Base-by-base conservation (phyloP, 2,888 invertebrate genomes). In the Atrina japonica region DNA sequence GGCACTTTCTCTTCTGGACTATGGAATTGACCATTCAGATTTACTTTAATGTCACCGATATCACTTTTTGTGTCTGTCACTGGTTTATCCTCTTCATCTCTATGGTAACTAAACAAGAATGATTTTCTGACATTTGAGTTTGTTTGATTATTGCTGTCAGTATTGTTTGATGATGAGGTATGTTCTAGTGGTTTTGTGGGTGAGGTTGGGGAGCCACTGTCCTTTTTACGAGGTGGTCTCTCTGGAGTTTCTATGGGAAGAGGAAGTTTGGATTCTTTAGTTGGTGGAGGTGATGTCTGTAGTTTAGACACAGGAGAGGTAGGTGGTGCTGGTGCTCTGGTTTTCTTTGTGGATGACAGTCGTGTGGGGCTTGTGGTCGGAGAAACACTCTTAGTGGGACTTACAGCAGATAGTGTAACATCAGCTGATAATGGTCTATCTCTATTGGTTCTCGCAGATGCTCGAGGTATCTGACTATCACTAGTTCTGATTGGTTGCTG, bases 251-350 rank as follows among this genome's bases (percentile, higher is more conserved):
- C 61, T 11, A 9, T 30, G 23, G 27, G 52, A 11, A 41, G 23
- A 18, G 66, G 49, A 23, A 60, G 52, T 53, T 56, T 59, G 30
- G 61, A 50, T 29, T 60, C 67, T 27, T 56, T 66, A 9, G 41
- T 41, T 6, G 40, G 52, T 11, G 43, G 69, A 65, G 18, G 43
- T 18, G 3, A 27, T 21, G 47, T 41, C 47, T 70, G 66, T 47
- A 65, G 14, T 25, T 66, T 40, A 3, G 49, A 16, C 18, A 35
- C 35, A 35, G 73, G 60, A 21, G 64, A 68, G 47, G 60, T 52
- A 7, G 85, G 85, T 16, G 83, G 82, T 25, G 78, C 77, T 25
- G 85, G 83, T 21, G 82, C 80, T 70, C 82, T 74, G 14, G 79
- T 73, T 67, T 84, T 84, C 49, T 84, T 84, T 49, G 77, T 72